Conservation (phyloP, 2,888 invertebrate genomes). For the Maniola hyperantus region DNA sequence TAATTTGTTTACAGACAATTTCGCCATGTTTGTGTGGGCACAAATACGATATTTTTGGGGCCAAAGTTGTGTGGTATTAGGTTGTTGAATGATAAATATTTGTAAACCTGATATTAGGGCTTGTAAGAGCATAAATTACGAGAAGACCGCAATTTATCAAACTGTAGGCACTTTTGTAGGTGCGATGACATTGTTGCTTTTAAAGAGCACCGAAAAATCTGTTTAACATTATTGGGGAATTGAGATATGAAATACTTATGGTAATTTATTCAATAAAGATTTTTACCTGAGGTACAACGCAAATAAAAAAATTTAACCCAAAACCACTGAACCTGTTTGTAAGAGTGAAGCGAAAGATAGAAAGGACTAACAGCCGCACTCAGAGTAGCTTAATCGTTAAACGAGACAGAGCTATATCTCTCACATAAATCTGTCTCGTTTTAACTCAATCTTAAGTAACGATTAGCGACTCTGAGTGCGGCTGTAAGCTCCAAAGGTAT, state of each 20-base stretch:
- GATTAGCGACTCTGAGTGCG: too few species aligned
- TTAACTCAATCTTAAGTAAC: too few species aligned
- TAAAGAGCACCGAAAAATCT: slow-evolving; percentile 22
- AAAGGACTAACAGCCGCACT: too few species aligned
- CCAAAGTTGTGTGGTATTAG: slow-evolving; percentile 7
- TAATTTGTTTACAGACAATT: slow-evolving; percentile 6
- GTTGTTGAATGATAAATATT: slow-evolving; percentile 27
- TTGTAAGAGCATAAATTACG: slow-evolving; percentile 33
- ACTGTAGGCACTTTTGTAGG: slow-evolving; percentile 23
- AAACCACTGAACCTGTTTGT: not conserved
- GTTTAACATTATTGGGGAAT: slow-evolving; percentile 20
- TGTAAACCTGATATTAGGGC: slow-evolving; percentile 32
- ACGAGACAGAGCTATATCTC: too few species aligned
- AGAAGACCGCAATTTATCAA: slow-evolving; percentile 34
- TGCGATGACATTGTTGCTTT: slow-evolving; percentile 27
- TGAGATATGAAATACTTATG: not conserved
- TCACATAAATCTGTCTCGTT: too few species aligned
- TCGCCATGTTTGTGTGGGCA: slow-evolving; percentile 3
- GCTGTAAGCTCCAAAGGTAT: too few species aligned
- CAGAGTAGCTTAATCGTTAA: too few species aligned
- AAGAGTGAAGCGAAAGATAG: too few species aligned
- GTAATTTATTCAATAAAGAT: not conserved
- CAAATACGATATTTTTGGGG: slow-evolving; percentile 11
- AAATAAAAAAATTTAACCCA: not conserved
- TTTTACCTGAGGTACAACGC: not conserved